A percentile compares a stretch with the other conserved stretches of the same genome.
phyloP scores from a whole-genome alignment of 2,888 invertebrate species.

The Drosophila meridiana region DNA sequence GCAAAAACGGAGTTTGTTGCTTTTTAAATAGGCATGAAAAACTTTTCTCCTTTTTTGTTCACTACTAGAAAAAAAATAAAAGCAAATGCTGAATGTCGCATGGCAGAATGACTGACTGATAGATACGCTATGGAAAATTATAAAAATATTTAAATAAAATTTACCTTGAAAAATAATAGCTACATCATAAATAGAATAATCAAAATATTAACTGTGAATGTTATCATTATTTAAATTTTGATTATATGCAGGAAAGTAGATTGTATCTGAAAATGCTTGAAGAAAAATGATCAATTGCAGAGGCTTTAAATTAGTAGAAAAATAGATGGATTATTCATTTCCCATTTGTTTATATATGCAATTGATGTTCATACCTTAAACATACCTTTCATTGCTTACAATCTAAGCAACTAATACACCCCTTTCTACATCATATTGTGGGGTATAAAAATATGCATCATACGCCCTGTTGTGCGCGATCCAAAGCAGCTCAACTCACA shows the following conservation, averaged over 20 bases:
- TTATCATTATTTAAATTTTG: not conserved
- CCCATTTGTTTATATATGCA: not conserved
- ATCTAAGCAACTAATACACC: not conserved
- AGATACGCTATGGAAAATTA: slow-evolving; percentile 9
- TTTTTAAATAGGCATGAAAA: slow-evolving; percentile 69
- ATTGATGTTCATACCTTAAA: not conserved
- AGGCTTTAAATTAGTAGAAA: not conserved
- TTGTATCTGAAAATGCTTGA: not conserved
- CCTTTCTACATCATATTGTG: not conserved
- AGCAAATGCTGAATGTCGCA: slow-evolving; percentile 22
- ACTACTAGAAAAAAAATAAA: slow-evolving; percentile 39
- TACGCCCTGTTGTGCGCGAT: slow-evolving; percentile 50
- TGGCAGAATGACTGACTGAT: slow-evolving; percentile 1
- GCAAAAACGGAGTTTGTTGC: slow-evolving; percentile 63
- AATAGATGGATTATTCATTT: not conserved
- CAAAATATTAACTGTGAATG: not conserved
- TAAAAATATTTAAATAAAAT: not conserved
- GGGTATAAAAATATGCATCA: slow-evolving; percentile 51
- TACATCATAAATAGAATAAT: not conserved
- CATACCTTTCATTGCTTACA: not conserved
- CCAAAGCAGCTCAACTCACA: slow-evolving; percentile 48
- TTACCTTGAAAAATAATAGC: no score
- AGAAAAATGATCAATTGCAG: not conserved
- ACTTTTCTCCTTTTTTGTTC: slow-evolving; percentile 34
- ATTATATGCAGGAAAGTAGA: not conserved